These are phyloP conservation scores for Hydrochoerus hydrochaeris DNA, from an alignment of 2,113 vertebrate species.

Conservation along the genomic window DNA sequence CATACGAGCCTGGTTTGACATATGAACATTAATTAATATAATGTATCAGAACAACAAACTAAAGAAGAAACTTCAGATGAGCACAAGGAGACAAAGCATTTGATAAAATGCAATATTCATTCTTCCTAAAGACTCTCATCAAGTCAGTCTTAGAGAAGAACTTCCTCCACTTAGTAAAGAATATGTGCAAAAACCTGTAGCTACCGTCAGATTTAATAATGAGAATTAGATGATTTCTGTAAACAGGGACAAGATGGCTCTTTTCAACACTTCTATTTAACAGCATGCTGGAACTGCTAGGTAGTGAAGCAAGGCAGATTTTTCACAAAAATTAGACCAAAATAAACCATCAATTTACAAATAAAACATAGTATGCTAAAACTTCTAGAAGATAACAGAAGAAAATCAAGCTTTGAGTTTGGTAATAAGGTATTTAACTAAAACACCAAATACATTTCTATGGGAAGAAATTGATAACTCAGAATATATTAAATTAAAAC, in stretches of 20 bases:
- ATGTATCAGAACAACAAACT: neutral
- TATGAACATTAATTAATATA: neutral
- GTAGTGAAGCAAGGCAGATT: neutral
- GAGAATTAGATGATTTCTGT: neutral
- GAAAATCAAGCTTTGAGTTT: neutral
- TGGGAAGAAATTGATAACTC: neutral
- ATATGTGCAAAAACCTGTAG: neutral
- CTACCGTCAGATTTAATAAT: neutral
- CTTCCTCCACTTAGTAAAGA: neutral
- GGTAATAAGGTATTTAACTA: neutral
- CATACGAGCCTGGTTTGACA: neutral
- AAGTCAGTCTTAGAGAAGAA: neutral
- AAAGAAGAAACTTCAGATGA: neutral
- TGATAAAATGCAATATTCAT: neutral
- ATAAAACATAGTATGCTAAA: neutral
- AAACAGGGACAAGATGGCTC: neutral
- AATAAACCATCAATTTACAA: neutral
- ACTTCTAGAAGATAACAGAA: neutral
- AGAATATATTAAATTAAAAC: neutral
- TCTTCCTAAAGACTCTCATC: neutral
- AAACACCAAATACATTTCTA: neutral
- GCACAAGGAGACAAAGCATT: neutral
- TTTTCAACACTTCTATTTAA: neutral
- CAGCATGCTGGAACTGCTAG: neutral
- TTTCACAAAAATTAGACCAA: conserved; percentile 16